Base-by-base conservation (phyloP, 2,888 invertebrate species). In the Nipponacmea schrenckii region DNA sequence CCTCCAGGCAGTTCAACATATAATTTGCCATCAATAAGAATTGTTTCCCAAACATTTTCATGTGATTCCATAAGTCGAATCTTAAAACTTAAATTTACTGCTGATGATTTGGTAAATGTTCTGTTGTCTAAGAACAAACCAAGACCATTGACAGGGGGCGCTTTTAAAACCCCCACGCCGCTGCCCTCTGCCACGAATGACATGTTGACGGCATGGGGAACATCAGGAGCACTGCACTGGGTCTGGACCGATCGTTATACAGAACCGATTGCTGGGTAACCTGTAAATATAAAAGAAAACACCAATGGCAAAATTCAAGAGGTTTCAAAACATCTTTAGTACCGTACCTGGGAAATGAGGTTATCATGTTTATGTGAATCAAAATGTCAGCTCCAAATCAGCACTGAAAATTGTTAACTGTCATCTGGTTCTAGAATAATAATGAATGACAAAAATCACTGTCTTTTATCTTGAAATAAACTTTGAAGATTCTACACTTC, bases 161-260 rank as follows among this genome's bases (percentile, higher is more conserved):
- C 91, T 91, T 91, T 91, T 89, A 90, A 90, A 91, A 91, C 92
- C 92, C 92, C 92, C 92, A 92, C 92, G 91, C 92, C 92, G 92
- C 91, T 92, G 92, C 92, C 92, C 92, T 92, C 92, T 92, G 92
- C 91, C 91, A 90, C 91, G 89, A 86, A 85, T 87, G 88, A 88
- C 84, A 84, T 82, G 81, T 84, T 81, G 92, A 92, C 92, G 92
- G 93, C 93, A 92, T 93, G 95, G 94, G 96, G 96, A 93, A 93
- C 97, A 97, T 97, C 97, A 98, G 97, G 97, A 97, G 95, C 96
- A 97, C 95, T 95, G 97, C 97, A 95, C 97, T 96, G 97, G 97
- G 96, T 96, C 96, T 93, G 95, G 94, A 91, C 96, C 96, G 94
- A 97, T 95, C 94, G 96, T 91, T 91, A 92, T 92, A 90, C 90